phyloP scores from a whole-genome alignment of 2,113 vertebrate species.

The Bungarus multicinctus region DNA sequence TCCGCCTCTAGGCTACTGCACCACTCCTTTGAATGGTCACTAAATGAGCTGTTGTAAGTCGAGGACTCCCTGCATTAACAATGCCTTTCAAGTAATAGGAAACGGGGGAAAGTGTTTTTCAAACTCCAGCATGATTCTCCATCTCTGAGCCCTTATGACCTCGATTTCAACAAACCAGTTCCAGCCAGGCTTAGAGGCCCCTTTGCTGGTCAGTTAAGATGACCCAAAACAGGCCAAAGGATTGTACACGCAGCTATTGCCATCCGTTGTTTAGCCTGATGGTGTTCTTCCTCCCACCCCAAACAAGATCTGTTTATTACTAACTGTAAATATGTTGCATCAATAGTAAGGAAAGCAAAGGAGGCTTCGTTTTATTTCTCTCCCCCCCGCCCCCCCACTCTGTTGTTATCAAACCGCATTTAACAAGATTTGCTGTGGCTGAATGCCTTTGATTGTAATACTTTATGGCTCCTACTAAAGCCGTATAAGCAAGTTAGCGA shows the following conservation, averaged over 20 bases:
- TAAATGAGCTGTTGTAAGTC: too few species aligned
- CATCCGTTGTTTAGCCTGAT: conserved; percentile 39
- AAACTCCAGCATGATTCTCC: neutral
- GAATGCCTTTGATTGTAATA: conserved; percentile 58
- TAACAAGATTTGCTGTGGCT: conserved; percentile 60
- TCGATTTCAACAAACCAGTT: conserved; percentile 35
- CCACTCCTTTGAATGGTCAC: too few species aligned
- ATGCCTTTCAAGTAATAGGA: conserved; percentile 8
- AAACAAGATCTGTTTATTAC: conserved; percentile 51
- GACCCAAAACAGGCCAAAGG: conserved; percentile 34
- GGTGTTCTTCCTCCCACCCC: neutral
- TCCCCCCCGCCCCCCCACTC: too few species aligned
- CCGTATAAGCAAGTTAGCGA: conserved; percentile 48
- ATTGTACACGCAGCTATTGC: conserved; percentile 33
- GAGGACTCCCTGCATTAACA: too few species aligned
- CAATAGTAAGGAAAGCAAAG: conserved; percentile 43
- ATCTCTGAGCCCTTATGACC: conserved; percentile 9
- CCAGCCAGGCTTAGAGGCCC: conserved; percentile 14
- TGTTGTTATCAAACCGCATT: conserved; percentile 56
- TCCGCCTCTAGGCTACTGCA: too few species aligned
- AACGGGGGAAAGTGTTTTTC: conserved; percentile 11
- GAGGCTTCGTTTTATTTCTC: conserved; percentile 39
- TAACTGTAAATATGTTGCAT: conserved; percentile 55
- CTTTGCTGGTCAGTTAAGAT: conserved; percentile 39
- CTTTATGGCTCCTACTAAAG: conserved; percentile 51